Evolutionary conservation across 2,888 invertebrate species (phyloP), one percentile per base, ranked within the genome.

Genomic region (Drosophila barbarae): DNA sequence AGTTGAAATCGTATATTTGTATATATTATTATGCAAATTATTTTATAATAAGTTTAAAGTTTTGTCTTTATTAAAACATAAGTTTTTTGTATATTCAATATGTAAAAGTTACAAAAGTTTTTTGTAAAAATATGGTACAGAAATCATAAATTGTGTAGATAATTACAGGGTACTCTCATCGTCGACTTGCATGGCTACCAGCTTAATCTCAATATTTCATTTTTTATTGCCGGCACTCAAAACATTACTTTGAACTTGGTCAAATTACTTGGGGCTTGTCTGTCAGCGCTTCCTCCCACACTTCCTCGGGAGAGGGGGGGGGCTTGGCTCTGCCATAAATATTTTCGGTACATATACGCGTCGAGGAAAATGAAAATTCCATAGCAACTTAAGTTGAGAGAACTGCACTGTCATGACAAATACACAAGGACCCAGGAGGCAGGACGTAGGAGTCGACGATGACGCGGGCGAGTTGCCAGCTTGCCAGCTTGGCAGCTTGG

Each of bases 351-450:
- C 44, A 28, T 18, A 44, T 15, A 15, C 47, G 42, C 55, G 52
- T 18, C 49, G 69, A 15, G 52, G 38, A 52, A 68, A 68, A 68
- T 68, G 60, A 68, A 66, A 68, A 68, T 68, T 69, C 67, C 70
- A 47, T 41, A 34, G 49, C 46, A 69, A 57, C 69, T 69, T 34
- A 38, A 52, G 12, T 65, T 38, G 38, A 12, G 69, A 69, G 69
- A 68, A 69, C 49, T 68, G 67, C 67, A 69, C 44, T 69, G 53
- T 68, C 67, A 68, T 69, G 67, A 52, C 69, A 53, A 68, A 69
- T 68, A 69, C 32, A 68, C 57, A 50, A 35, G 51, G 39, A 47
- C 42, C 35, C 38, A 3, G 36, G 5, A 38, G 4, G 18, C 12
- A 38, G 28, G 13, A 5, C 10, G 15, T 3, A 39, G 18, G 39